Evolutionary conservation across 2,113 vertebrate species (phyloP).

Genomic region (Pygoscelis antarcticus): DNA sequence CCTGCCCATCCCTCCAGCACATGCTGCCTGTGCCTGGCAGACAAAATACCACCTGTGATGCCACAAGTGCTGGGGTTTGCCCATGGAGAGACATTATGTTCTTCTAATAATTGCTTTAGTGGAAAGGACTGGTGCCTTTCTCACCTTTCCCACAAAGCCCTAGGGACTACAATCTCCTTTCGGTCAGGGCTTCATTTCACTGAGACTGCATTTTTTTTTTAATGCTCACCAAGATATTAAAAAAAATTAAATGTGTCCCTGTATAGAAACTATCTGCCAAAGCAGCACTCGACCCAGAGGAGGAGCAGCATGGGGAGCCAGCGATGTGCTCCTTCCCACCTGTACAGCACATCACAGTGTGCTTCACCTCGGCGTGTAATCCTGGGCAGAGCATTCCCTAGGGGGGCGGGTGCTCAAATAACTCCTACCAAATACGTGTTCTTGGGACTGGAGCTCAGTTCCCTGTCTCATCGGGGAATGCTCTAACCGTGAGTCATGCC

Average conservation of each 20-base stretch:
- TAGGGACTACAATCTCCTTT: accelerated
- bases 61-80: not conserved
- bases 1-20: not conserved
- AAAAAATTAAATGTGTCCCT: not conserved
- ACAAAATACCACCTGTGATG: not conserved
- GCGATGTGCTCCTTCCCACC: not conserved
- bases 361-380: accelerated
- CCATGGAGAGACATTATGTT: not conserved
- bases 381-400: not conserved
- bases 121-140: not conserved
- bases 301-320: not conserved
- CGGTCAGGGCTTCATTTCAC: not conserved
- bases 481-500: not conserved
- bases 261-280: not conserved
- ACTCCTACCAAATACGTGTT: accelerated
- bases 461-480: not conserved
- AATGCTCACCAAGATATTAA: not conserved
- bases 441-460: not conserved
- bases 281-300: accelerated
- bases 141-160: not conserved
- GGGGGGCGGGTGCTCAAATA: accelerated
- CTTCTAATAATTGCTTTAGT: not conserved
- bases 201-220: not conserved
- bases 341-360: accelerated
- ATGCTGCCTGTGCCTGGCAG: not conserved